Percentiles rank a stretch among this genome's conserved stretches.
phyloP scores from a whole-genome alignment of 2,113 vertebrate genomes.

The Eclectus roratus region DNA sequence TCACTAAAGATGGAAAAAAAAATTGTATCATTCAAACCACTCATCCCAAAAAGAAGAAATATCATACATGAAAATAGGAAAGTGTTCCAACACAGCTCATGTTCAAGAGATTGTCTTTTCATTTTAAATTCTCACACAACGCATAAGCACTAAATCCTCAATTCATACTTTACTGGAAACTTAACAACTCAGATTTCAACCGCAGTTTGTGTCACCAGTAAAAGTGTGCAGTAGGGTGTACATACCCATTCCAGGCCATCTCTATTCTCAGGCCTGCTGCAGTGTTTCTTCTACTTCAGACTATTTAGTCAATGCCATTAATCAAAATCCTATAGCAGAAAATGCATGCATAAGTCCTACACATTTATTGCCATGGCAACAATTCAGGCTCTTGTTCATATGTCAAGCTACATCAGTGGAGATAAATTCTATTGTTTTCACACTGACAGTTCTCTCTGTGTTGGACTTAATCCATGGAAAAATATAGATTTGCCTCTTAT shows the following conservation, averaged over 20 bases:
- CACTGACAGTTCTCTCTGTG: constrained; percentile 85
- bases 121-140: constrained; percentile 24
- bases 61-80: not conserved
- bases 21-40: not conserved
- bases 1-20: not conserved
- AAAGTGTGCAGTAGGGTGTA: constrained; percentile 16
- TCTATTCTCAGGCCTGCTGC: constrained; percentile 67
- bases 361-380: constrained; percentile 99
- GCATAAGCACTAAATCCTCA: not conserved
- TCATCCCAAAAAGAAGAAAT: not conserved
- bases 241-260: constrained; percentile 21
- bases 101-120: not conserved
- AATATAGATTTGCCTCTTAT: constrained; percentile 78
- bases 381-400: constrained; percentile 98
- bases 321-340: constrained; percentile 91
- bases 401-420: constrained; percentile 98
- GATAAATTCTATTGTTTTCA: constrained; percentile 97
- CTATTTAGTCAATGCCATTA: constrained; percentile 86
- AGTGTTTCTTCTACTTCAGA: constrained; percentile 74
- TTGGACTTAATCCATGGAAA: constrained; percentile 84
- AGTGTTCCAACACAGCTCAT: constrained; percentile 10
- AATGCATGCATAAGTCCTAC: constrained; percentile 99
- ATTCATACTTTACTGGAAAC: constrained; percentile 25
- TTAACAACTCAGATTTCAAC: not conserved
- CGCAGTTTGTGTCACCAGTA: constrained; percentile 10